Conservation (phyloP, 1,140 invertebrate species). For the Anastrepha ludens region DNA sequence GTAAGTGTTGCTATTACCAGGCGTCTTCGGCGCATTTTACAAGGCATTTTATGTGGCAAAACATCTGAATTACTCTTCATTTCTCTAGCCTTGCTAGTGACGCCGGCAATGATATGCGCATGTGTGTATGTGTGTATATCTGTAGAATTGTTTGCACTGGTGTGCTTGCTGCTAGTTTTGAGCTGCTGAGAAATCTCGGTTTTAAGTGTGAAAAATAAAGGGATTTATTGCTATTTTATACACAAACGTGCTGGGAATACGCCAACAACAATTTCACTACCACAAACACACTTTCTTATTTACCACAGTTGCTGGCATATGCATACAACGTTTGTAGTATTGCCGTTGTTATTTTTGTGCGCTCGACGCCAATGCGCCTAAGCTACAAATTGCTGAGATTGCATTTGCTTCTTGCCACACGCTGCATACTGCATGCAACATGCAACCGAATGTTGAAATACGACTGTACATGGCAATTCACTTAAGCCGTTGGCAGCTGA, state of each 20-base stretch:
- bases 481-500: constrained; percentile 40
- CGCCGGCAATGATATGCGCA: neutral
- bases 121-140: constrained; percentile 1
- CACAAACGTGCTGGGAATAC: constrained; percentile 57
- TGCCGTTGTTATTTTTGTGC: neutral
- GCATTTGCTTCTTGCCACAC: constrained; percentile 16
- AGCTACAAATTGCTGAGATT: constrained; percentile 46
- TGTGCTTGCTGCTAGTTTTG: constrained; percentile 2
- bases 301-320: neutral
- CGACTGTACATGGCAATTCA: constrained; percentile 50
- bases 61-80: neutral
- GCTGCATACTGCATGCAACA: constrained; percentile 15
- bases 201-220: constrained; percentile 55
- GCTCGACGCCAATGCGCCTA: constrained; percentile 16
- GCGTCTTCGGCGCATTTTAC: neutral
- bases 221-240: constrained; percentile 58
- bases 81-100: neutral
- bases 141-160: neutral
- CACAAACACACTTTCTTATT: neutral
- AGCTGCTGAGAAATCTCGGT: constrained; percentile 55
- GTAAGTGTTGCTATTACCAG: neutral
- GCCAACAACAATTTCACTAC: neutral
- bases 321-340: neutral
- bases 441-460: constrained; percentile 33
- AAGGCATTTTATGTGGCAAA: constrained; percentile 24